Evolutionary conservation across 2,888 invertebrate genomes (phyloP).

Genomic region (Pyrgus malvae): DNA sequence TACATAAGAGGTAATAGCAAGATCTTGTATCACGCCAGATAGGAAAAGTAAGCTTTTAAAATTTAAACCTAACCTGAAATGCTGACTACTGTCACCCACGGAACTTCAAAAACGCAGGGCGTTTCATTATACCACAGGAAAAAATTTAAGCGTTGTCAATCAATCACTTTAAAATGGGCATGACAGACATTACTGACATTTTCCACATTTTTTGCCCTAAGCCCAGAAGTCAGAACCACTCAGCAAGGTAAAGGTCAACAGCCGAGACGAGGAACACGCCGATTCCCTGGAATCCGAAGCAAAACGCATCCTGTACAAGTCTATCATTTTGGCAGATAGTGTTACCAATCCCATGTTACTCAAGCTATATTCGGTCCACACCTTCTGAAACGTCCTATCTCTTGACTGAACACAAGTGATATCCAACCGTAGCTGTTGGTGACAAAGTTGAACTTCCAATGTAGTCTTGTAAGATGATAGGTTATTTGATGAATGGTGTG

Average conservation of each 20-base stretch:
- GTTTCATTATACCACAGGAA: no score
- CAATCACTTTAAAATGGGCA: no score
- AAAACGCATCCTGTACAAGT: conserved; percentile 15
- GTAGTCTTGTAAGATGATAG: not conserved
- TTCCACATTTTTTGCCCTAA: conserved; percentile 15
- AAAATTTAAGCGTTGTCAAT: no score
- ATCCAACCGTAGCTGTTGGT: not conserved
- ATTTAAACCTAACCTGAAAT: no score
- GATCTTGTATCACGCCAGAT: no score
- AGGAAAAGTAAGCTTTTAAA: no score
- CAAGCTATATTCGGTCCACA: conserved; percentile 11
- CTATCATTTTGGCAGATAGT: conserved; percentile 22
- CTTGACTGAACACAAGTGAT: not conserved
- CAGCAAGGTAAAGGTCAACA: conserved; percentile 25
- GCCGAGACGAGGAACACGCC: conserved; percentile 15
- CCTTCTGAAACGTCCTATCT: not conserved
- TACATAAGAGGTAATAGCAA: no score
- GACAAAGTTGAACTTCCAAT: not conserved
- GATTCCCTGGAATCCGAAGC: conserved; percentile 2
- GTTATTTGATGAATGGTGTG: conserved; percentile 14
- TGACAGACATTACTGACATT: not conserved
- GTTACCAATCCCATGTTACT: conserved; percentile 17
- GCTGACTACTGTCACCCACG: no score
- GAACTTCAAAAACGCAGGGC: no score
- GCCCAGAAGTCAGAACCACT: conserved; percentile 6